Evolutionary conservation across 2,113 vertebrate species (phyloP).

Genomic region (Cyphomyrus plagiostoma): DNA sequence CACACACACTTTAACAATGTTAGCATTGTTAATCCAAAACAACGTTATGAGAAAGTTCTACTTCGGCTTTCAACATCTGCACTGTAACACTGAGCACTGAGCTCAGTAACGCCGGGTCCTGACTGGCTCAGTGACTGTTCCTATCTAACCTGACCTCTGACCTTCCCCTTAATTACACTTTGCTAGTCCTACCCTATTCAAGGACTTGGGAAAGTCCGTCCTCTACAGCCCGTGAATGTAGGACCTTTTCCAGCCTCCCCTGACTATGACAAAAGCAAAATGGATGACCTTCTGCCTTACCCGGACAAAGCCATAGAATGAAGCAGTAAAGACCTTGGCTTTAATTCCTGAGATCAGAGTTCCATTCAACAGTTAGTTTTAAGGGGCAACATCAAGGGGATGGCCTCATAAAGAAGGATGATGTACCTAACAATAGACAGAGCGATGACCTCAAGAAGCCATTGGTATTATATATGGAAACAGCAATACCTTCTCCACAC

Average conservation of each 20-base stretch:
- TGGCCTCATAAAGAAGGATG: background rate
- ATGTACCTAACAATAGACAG: background rate
- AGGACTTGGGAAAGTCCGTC: background rate
- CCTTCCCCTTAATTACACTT: conserved; percentile 14
- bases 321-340: background rate
- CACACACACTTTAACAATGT: background rate
- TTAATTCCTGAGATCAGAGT: background rate
- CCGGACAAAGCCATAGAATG: conserved; percentile 1
- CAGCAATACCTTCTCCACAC: background rate
- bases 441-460: background rate
- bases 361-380: background rate
- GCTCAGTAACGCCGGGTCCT: background rate
- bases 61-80: background rate
- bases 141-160: conserved; percentile 6
- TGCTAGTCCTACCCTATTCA: background rate
- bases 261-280: conserved; percentile 8
- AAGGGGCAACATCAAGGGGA: background rate
- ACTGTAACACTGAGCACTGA: background rate
- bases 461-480: background rate
- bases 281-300: background rate
- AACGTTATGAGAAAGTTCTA: background rate
- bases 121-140: background rate
- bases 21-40: background rate
- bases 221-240: background rate
- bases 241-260: background rate